Conservation (phyloP, 1,140 invertebrate species). For the Hydropsyche tenuis region DNA sequence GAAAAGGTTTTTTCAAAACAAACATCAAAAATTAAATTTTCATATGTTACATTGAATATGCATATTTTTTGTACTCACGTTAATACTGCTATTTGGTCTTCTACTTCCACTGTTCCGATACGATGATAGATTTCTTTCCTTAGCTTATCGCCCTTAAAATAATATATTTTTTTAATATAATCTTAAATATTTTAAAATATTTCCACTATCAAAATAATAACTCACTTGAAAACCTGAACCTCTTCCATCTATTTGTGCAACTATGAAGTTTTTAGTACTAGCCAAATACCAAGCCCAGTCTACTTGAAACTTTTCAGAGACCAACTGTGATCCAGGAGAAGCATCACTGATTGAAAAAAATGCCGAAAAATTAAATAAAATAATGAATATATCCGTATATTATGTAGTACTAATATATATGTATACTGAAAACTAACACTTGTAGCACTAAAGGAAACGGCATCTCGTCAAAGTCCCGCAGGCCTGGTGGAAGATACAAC, state of each 20-base stretch:
- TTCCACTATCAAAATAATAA: too few species aligned
- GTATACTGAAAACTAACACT: slow-evolving; percentile 63
- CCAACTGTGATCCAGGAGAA: slow-evolving; percentile 76
- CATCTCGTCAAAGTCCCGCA: slow-evolving; percentile 79
- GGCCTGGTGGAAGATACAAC: slow-evolving; percentile 76
- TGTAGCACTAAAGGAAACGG: slow-evolving; percentile 81
- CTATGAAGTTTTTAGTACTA: slow-evolving; percentile 77
- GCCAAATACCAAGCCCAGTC: slow-evolving; percentile 81
- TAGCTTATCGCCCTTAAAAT: slow-evolving; percentile 72
- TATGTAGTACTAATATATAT: too few species aligned
- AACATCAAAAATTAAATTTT: not conserved
- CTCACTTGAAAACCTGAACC: slow-evolving; percentile 74
- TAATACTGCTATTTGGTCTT: slow-evolving; percentile 87
- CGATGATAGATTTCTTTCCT: slow-evolving; percentile 75
- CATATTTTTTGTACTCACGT: slow-evolving; percentile 59
- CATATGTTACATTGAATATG: not conserved
- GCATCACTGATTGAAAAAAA: slow-evolving; percentile 65
- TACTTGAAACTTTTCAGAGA: slow-evolving; percentile 75
- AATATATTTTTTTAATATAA: too few species aligned
- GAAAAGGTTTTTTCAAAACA: slow-evolving; percentile 32
- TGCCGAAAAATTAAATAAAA: not conserved
- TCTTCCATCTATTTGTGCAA: slow-evolving; percentile 79
- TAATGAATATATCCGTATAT: not conserved
- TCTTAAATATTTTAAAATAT: not conserved
- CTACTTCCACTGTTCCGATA: slow-evolving; percentile 70